These are phyloP conservation scores for Scomber scombrus DNA, from an alignment of 2,113 vertebrate genomes.

Conservation along the genomic window DNA sequence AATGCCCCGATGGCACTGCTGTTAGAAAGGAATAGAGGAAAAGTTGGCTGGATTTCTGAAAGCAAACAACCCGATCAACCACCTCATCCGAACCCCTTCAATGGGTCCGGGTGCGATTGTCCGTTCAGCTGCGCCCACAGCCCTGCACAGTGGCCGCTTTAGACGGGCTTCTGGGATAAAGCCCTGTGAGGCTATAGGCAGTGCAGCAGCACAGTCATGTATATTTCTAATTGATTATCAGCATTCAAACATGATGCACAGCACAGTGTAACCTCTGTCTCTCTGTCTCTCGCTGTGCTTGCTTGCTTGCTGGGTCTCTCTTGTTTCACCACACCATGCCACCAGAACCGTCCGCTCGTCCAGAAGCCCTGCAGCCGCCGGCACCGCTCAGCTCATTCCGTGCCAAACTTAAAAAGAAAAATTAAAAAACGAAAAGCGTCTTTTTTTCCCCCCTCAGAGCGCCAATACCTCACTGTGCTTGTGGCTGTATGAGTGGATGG, in stretches of 20 bases:
- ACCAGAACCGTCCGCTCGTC: conserved; percentile 29
- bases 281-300: conserved; percentile 18
- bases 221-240: conserved; percentile 74
- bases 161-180: conserved; percentile 44
- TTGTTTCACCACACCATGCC: conserved; percentile 69
- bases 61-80: conserved; percentile 66
- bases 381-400: conserved; percentile 55
- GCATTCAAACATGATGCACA: conserved; percentile 78
- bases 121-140: conserved; percentile 69
- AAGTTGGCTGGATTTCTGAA: conserved; percentile 74
- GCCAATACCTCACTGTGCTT: conserved; percentile 70
- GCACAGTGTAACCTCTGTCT: conserved; percentile 42
- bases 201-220: conserved; percentile 75
- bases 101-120: conserved; percentile 70
- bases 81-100: conserved; percentile 82
- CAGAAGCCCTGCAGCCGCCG: conserved; percentile 31
- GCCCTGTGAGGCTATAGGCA: conserved; percentile 73
- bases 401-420: conserved; percentile 47
- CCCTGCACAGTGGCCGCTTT: conserved; percentile 61
- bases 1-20: conserved; percentile 78
- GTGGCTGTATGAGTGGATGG: conserved; percentile 77
- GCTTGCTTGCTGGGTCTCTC: conserved; percentile 47
- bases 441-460: conserved; percentile 37
- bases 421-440: conserved; percentile 46
- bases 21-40: conserved; percentile 68